Conservation (phyloP, 2,797 vertebrate species). For the Echiichthys vipera region DNA sequence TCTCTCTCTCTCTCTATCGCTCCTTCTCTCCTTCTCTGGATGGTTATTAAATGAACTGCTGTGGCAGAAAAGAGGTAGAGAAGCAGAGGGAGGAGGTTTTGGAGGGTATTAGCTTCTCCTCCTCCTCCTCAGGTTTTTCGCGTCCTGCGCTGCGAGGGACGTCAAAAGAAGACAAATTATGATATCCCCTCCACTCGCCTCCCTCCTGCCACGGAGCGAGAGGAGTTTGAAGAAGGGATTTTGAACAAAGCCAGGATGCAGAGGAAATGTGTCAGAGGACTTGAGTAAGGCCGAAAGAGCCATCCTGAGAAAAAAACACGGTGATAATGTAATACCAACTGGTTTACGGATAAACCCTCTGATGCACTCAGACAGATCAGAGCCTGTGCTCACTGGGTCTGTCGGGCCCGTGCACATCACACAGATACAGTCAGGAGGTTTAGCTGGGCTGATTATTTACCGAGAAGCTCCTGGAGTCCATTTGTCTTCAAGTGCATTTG, state of each 20-base stretch:
- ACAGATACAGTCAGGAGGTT: conserved; percentile 9
- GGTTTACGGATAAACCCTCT: conserved; percentile 55
- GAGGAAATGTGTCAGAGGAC: conserved; percentile 56
- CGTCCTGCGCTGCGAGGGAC: conserved; percentile 55
- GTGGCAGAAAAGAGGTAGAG: conserved; percentile 33
- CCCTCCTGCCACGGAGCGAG: conserved; percentile 38
- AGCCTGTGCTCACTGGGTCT: conserved; percentile 11
- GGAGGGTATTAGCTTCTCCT: conserved; percentile 51
- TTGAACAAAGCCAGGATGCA: conserved; percentile 56
- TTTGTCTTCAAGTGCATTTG: not conserved
- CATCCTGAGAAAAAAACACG: conserved; percentile 19
- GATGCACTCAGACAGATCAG: conserved; percentile 47
- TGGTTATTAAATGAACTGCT: conserved; percentile 64
- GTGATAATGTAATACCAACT: conserved; percentile 52
- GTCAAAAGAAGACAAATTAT: conserved; percentile 77
- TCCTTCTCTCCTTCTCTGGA: conserved; percentile 49
- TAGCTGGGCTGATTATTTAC: conserved; percentile 15
- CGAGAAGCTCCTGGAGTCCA: not conserved
- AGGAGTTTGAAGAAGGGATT: conserved; percentile 63
- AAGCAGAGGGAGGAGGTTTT: conserved; percentile 27
- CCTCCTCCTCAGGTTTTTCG: conserved; percentile 47
- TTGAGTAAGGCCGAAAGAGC: conserved; percentile 46
- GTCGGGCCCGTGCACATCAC: conserved; percentile 16
- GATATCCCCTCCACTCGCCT: conserved; percentile 48
- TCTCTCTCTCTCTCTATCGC: conserved; percentile 22